Conservation (phyloP, 2,113 vertebrate species). For the Fregetta grallaria region DNA sequence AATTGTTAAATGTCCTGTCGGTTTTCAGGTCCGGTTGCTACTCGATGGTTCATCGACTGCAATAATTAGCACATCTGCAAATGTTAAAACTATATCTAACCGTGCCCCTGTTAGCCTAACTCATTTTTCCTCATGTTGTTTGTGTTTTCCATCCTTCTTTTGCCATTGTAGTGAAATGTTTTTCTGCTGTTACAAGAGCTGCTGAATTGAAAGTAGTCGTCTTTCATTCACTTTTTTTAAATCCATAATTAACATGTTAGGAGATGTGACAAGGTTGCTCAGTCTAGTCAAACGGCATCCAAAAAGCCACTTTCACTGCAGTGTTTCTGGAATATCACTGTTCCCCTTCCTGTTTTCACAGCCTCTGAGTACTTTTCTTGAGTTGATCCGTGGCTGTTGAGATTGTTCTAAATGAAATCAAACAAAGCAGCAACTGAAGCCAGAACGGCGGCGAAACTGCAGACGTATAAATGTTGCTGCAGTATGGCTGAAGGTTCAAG, state of each 20-base stretch:
- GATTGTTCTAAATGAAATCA: background rate
- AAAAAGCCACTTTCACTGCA: background rate
- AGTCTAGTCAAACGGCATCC: background rate
- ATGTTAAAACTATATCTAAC: rapidly evolving
- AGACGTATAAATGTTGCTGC: background rate
- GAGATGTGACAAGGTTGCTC: background rate
- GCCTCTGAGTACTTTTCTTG: background rate
- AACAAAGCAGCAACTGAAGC: background rate
- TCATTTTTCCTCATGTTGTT: rapidly evolving
- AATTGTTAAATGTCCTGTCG: background rate
- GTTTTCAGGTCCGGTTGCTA: background rate
- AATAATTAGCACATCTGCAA: background rate
- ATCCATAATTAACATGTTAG: background rate
- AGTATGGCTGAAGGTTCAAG: background rate
- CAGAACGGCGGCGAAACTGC: background rate
- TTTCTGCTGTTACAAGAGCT: background rate
- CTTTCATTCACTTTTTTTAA: background rate
- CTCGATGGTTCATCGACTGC: background rate
- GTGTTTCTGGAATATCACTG: rapidly evolving
- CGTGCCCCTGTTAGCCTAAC: rapidly evolving
- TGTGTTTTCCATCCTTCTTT: background rate
- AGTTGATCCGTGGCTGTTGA: background rate
- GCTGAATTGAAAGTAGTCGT: rapidly evolving
- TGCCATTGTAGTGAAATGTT: background rate
- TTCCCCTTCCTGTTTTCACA: background rate